These are phyloP conservation scores for Mugil cephalus DNA, from an alignment of 2,113 vertebrate species.

Conservation along the genomic window DNA sequence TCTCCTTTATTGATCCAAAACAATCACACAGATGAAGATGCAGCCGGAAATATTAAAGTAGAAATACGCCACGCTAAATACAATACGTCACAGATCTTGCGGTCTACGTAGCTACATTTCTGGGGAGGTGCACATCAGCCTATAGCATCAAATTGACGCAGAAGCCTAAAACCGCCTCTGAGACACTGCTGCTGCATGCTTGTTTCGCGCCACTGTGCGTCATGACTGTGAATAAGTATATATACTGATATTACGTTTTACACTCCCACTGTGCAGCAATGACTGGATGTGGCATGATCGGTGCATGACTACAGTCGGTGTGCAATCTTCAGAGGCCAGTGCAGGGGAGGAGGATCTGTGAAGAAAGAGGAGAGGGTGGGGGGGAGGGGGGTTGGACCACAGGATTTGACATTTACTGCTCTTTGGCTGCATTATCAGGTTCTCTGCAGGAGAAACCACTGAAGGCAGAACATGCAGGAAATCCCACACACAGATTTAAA, in stretches of 20 bases:
- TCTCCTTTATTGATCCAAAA: too few species aligned
- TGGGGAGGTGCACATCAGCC: too few species aligned
- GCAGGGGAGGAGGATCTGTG: slow-evolving; percentile 23
- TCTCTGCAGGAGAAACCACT: slow-evolving; percentile 51
- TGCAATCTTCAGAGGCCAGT: slow-evolving; percentile 22
- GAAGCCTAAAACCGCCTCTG: too few species aligned
- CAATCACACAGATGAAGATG: too few species aligned
- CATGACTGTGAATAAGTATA: neutral
- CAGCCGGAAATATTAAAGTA: too few species aligned
- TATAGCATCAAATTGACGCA: too few species aligned
- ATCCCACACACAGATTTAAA: slow-evolving; percentile 26
- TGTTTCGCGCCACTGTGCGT: neutral
- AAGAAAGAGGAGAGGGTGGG: slow-evolving; percentile 22
- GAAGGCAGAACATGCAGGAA: slow-evolving; percentile 28
- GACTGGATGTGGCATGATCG: neutral
- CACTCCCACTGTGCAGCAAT: neutral
- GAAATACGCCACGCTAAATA: too few species aligned
- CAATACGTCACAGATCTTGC: too few species aligned
- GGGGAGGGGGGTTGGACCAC: slow-evolving; percentile 44
- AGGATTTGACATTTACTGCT: slow-evolving; percentile 78
- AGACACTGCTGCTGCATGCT: too few species aligned
- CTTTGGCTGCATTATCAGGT: slow-evolving; percentile 71
- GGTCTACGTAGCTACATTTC: too few species aligned
- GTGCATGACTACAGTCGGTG: slow-evolving; percentile 21
- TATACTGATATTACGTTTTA: slow-evolving; percentile 6